Conservation (phyloP, 2,797 vertebrate species). For the Coregonus sp. region DNA sequence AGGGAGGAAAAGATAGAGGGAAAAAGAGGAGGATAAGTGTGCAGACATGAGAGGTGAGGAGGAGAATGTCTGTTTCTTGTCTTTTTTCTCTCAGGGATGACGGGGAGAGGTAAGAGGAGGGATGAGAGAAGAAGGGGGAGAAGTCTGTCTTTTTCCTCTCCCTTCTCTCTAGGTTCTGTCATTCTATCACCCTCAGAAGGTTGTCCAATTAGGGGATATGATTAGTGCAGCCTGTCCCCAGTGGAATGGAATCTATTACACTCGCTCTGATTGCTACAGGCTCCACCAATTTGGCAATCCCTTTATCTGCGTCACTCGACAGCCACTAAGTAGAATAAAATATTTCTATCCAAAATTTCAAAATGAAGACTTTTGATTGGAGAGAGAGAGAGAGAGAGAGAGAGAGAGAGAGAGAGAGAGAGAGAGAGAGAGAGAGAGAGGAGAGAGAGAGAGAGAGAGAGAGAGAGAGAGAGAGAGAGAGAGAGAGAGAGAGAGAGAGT, state of each 20-base stretch:
- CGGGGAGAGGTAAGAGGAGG: slow-evolving; percentile 21
- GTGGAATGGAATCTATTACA: slow-evolving; percentile 67
- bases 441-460: too few species aligned
- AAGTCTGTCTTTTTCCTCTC: neutral
- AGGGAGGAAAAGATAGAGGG: neutral
- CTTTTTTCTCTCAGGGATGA: neutral
- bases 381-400: too few species aligned
- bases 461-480: too few species aligned
- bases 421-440: too few species aligned
- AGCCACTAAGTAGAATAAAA: slow-evolving; percentile 61
- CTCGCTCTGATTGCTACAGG: slow-evolving; percentile 57
- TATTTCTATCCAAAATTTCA: slow-evolving; percentile 63
- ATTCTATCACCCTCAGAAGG: slow-evolving; percentile 52
- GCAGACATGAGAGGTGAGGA: slow-evolving; percentile 23
- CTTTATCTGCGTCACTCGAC: slow-evolving; percentile 64
- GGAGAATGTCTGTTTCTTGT: neutral
- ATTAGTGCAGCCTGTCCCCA: slow-evolving; percentile 63
- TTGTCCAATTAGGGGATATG: slow-evolving; percentile 70
- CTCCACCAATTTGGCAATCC: slow-evolving; percentile 58
- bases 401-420: too few species aligned
- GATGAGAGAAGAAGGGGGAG: slow-evolving; percentile 13
- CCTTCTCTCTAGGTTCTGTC: slow-evolving; percentile 16
- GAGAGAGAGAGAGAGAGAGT: too few species aligned
- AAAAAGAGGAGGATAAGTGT: neutral
- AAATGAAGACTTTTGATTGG: neutral